Base-by-base conservation (phyloP, 2,888 invertebrate species). In the Drosophila mettleri region DNA sequence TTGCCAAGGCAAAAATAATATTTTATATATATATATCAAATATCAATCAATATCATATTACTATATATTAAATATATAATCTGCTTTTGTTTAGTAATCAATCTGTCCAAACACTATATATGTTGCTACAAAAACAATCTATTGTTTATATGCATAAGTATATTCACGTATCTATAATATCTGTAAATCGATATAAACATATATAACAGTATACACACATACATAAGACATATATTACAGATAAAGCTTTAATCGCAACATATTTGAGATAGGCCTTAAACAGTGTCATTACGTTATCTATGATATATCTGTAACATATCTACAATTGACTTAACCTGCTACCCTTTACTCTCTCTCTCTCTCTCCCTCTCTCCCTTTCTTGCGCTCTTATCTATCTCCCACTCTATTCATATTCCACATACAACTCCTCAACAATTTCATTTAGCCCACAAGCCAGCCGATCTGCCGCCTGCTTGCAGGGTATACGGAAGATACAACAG, bases 401-500 rank as follows among this genome's bases (percentile, higher is more conserved):
- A 9, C 36, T 16, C n/a, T n/a, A n/a, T 16, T 6, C 6, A 18
- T 3, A 38, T 38, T 18, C 16, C 38, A 16, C 36, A 38, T 38
- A 10, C 29, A n/a, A n/a, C n/a, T n/a, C n/a, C n/a, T n/a, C n/a
- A n/a, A n/a, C n/a, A 29, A n/a, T 18, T 10, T 0, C 36, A 36
- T 38, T 16, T n/a, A n/a, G n/a, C 38, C 12, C 41, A 9, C n/a
- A 43, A 9, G 0, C 57, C 12, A 46, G 16, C 9, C 57, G 16
- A 16, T 8, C 1, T 1, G 27, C 1, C 16, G 9, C 27, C 16
- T 1, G 3, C 14, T 12, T 45, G 9, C 53, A 60, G 73, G 55
- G 74, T 73, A 73, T 69, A 74, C 59, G 69, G 74, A 74, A 74
- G 61, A 24, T 33, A 63, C 39, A 65, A 72, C 74, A 78, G 91